Conservation (phyloP, 2,888 invertebrate species). For the Chydorus sphaericus region DNA sequence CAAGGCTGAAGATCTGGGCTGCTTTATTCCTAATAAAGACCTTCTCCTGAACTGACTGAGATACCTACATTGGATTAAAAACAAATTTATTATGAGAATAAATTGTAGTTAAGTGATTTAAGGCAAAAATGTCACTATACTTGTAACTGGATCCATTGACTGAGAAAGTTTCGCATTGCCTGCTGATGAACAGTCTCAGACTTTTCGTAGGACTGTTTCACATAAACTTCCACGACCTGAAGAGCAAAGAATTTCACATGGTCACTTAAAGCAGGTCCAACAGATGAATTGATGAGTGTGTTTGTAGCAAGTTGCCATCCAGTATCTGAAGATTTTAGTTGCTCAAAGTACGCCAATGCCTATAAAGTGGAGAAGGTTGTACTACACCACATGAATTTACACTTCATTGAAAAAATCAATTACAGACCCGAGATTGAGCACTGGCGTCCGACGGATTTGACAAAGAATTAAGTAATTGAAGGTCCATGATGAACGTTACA, state of each 20-base stretch:
- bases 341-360: slow-evolving; percentile 34
- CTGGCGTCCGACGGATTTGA: slow-evolving; percentile 7
- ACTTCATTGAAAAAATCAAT: not conserved
- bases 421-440: slow-evolving; percentile 9
- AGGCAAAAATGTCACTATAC: slow-evolving; percentile 20
- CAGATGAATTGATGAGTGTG: slow-evolving; percentile 23
- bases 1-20: slow-evolving; percentile 37
- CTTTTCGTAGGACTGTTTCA: slow-evolving; percentile 29
- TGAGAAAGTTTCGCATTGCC: slow-evolving; percentile 28
- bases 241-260: slow-evolving; percentile 34
- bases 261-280: slow-evolving; percentile 23
- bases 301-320: slow-evolving; percentile 35
- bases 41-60: slow-evolving; percentile 23
- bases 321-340: slow-evolving; percentile 30
- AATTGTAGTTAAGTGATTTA: not conserved
- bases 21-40: slow-evolving; percentile 37
- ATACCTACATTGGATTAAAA: slow-evolving; percentile 5
- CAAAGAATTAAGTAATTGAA: slow-evolving; percentile 8
- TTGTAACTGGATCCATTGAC: slow-evolving; percentile 29
- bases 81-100: slow-evolving; percentile 1
- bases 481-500: slow-evolving; percentile 6
- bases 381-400: not conserved
- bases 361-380: not conserved
- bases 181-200: slow-evolving; percentile 24
- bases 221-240: slow-evolving; percentile 34